These are phyloP conservation scores for Conchocele bisecta DNA, from an alignment of 2,888 invertebrate species.

Conservation along the genomic window DNA sequence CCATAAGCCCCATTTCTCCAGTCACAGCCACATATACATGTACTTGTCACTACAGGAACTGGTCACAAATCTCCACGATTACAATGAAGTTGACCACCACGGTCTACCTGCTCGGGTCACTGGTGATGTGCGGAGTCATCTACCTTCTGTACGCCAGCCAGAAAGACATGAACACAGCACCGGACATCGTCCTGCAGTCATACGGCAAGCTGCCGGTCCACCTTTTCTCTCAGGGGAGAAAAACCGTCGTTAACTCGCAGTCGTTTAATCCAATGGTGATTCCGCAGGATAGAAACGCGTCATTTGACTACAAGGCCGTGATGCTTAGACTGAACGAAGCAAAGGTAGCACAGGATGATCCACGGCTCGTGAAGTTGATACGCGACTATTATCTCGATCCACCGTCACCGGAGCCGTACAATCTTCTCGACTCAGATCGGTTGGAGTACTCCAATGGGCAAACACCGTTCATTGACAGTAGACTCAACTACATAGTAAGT, in stretches of 20 bases:
- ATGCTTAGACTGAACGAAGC: constrained; percentile 55
- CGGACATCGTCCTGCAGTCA: constrained; percentile 26
- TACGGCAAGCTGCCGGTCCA: not conserved
- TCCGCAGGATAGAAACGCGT: constrained; percentile 24
- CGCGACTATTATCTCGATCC: constrained; percentile 57
- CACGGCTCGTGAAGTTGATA: constrained; percentile 52
- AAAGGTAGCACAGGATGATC: constrained; percentile 47
- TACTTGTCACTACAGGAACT: too few relatives aligned
- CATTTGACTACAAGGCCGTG: constrained; percentile 41
- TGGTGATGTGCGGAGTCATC: constrained; percentile 16
- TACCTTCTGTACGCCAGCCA: constrained; percentile 38
- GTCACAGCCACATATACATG: too few relatives aligned
- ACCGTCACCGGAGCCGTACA: constrained; percentile 54
- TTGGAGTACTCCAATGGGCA: constrained; percentile 63
- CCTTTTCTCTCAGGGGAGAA: constrained; percentile 28
- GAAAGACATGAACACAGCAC: constrained; percentile 15
- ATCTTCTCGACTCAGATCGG: constrained; percentile 47
- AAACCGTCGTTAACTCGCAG: constrained; percentile 31
- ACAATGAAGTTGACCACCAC: constrained; percentile 4
- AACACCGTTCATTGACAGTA: constrained; percentile 62
- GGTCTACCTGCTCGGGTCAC: constrained; percentile 21
- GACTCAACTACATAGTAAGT: too few relatives aligned
- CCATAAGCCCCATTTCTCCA: too few relatives aligned
- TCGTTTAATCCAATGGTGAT: constrained; percentile 40
- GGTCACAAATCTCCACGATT: too few relatives aligned